Evolutionary conservation across 2,888 invertebrate species (phyloP).

Genomic region (Cosmia pyralina): DNA sequence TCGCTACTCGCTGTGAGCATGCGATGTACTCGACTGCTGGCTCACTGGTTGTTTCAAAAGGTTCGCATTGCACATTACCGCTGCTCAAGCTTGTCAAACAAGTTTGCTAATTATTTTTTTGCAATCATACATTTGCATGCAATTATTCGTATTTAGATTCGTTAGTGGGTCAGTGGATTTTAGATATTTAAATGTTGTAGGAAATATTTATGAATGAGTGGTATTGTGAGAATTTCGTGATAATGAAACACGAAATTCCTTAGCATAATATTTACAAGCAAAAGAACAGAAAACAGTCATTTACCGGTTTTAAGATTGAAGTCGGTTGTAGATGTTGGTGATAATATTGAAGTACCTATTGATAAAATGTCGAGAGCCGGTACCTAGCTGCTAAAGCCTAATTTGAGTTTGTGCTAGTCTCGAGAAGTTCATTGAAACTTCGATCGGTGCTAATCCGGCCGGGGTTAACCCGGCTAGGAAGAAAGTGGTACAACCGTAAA

Average conservation of each 20-base stretch:
- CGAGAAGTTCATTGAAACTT: slow-evolving; percentile 60
- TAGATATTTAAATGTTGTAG: slow-evolving; percentile 41
- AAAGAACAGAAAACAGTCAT: slow-evolving; percentile 9
- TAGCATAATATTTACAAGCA: slow-evolving; percentile 11
- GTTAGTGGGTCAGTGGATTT: slow-evolving; percentile 54
- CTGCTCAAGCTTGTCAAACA: slow-evolving; percentile 56
- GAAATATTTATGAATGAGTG: slow-evolving; percentile 43
- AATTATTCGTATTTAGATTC: slow-evolving; percentile 45
- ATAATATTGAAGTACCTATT: slow-evolving; percentile 15
- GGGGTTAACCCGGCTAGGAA: slow-evolving; percentile 29
- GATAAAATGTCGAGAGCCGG: slow-evolving; percentile 23
- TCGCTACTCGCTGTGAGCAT: slow-evolving; percentile 33
- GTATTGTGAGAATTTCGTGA: slow-evolving; percentile 28
- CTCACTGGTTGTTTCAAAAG: slow-evolving; percentile 57
- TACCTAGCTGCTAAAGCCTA: slow-evolving; percentile 21
- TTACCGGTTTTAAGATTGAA: slow-evolving; percentile 6
- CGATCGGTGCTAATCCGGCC: slow-evolving; percentile 47
- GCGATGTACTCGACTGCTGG: slow-evolving; percentile 32
- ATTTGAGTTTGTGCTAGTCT: slow-evolving; percentile 45
- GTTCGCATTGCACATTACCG: slow-evolving; percentile 52
- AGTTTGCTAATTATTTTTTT: slow-evolving; percentile 61
- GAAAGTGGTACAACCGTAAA: slow-evolving; percentile 34
- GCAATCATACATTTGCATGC: slow-evolving; percentile 56
- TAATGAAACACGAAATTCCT: slow-evolving; percentile 23
- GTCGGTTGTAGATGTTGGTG: not conserved